These are phyloP conservation scores for Zootermopsis nevadensis DNA, from an alignment of 2,888 invertebrate species.

Conservation along the genomic window DNA sequence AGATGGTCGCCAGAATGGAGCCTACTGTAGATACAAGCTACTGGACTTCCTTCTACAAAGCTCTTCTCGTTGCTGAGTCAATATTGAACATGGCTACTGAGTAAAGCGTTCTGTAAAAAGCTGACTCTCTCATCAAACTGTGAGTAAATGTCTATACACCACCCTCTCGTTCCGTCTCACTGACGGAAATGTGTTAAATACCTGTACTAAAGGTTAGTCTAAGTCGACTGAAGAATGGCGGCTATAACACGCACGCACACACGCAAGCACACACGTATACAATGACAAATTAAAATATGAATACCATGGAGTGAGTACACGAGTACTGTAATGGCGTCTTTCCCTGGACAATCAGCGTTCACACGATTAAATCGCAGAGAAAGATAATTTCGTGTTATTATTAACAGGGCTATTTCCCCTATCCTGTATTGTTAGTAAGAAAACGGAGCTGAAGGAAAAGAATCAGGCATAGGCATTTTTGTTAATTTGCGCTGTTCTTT, in stretches of 20 bases:
- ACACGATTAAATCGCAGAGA: too few relatives aligned
- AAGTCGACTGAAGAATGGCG: not conserved
- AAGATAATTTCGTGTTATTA: too few relatives aligned
- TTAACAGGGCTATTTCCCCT: too few relatives aligned
- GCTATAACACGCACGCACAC: too few relatives aligned
- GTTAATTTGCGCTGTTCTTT: too few relatives aligned
- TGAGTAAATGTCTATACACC: slow-evolving; percentile 5
- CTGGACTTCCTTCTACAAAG: slow-evolving; percentile 32
- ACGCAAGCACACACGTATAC: too few relatives aligned
- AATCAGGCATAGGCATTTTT: too few relatives aligned
- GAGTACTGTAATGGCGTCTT: too few relatives aligned
- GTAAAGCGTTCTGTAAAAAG: slow-evolving; percentile 31
- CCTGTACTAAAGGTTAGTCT: not conserved
- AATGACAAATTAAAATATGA: not conserved
- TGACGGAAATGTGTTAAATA: slow-evolving; percentile 26
- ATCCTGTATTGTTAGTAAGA: too few relatives aligned
- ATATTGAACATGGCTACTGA: slow-evolving; percentile 49
- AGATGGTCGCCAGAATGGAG: not conserved
- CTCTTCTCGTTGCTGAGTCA: slow-evolving; percentile 43
- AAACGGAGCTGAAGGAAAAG: too few relatives aligned
- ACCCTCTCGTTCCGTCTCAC: not conserved
- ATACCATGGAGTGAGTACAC: not conserved
- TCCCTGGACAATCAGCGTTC: too few relatives aligned
- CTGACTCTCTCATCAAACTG: slow-evolving; percentile 30
- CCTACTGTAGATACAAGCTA: slow-evolving; percentile 29